Evolutionary conservation across 2,888 invertebrate genomes (phyloP), one percentile per base, ranked within the genome.

Genomic region (Mesorhabditis belari): DNA sequence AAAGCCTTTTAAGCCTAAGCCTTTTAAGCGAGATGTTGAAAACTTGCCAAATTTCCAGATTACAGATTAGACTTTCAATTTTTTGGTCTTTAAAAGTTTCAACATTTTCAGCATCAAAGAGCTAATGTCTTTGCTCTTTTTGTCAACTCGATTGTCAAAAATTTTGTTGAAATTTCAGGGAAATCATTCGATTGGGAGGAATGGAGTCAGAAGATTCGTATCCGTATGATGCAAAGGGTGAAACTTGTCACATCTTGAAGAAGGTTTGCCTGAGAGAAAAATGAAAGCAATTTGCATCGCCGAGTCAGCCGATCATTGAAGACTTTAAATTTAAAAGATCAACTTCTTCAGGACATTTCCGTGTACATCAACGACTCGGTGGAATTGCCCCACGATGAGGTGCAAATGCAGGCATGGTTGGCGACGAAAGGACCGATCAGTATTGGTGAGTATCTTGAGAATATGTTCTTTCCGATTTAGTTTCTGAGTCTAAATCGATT

Each of bases 161-260:
- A 24, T 25, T 19, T 58, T n/a, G 26, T 58, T 57, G 17, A 2
- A 28, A 17, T 49, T 71, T 49, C 65, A 77, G 77, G 60, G 79
- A 81, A 60, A 81, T 81, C 60, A 74, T 77, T 27, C 73, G 77
- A 74, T 82, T 93, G 57, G 93, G 93, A 17, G 96, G 96, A 0
- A 82, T 96, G 62, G 94, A 96, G 83, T 84, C 87, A 0, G 96
- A 98, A 82, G 69, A 70, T 0, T 91, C 91, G 75, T 98, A 98
- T 83, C 93, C 93, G 0, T 98, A 98, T 82, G 88, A 77, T 28
- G 75, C 65, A 19, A 65, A 66, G 58, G 71, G 64, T 9, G 77
- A 78, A 53, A 67, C 66, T 3, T 77, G 77, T 60, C 71, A 76
- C 57, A 35, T 77, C 51, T 68, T 61, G 5, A 53, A 67, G 28